These are phyloP conservation scores for Puntigrus tetrazona DNA, from an alignment of 2,113 vertebrate genomes.

Conservation along the genomic window DNA sequence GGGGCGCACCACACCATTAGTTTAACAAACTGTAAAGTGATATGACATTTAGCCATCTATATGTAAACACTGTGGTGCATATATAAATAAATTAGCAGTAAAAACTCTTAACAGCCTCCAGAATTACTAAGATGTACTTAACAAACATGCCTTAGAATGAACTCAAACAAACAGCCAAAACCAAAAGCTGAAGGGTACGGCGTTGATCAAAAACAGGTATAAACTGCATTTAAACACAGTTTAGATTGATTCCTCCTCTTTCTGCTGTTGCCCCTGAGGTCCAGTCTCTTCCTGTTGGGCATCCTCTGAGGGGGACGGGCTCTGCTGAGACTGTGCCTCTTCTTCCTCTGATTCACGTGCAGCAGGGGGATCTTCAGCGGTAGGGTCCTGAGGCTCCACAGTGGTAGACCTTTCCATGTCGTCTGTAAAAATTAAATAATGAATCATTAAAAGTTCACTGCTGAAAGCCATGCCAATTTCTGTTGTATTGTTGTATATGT, in stretches of 20 bases:
- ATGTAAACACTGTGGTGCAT: neutral
- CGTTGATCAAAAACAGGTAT: neutral
- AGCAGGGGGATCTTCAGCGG: neutral
- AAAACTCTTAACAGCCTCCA: neutral
- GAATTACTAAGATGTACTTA: neutral
- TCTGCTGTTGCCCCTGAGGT: neutral
- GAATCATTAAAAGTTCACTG: neutral
- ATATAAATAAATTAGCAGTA: conserved; percentile 18
- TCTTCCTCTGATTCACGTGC: neutral
- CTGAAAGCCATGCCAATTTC: neutral
- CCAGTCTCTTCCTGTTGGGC: conserved; percentile 14
- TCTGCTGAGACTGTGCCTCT: neutral
- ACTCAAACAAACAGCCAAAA: neutral
- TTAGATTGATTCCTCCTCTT: conserved; percentile 33
- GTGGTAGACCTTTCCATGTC: conserved; percentile 11
- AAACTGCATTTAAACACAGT: neutral
- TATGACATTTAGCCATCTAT: neutral
- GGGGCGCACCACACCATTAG: neutral
- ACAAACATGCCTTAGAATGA: neutral
- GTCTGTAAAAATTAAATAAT: conserved; percentile 33
- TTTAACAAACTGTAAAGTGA: conserved; percentile 1
- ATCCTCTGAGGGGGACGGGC: conserved; percentile 14
- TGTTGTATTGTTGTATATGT: neutral
- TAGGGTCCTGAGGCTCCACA: conserved; percentile 16
- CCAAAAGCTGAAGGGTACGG: neutral